phyloP scores from a whole-genome alignment of 2,888 invertebrate species.

The Podotricha telesiphe region DNA sequence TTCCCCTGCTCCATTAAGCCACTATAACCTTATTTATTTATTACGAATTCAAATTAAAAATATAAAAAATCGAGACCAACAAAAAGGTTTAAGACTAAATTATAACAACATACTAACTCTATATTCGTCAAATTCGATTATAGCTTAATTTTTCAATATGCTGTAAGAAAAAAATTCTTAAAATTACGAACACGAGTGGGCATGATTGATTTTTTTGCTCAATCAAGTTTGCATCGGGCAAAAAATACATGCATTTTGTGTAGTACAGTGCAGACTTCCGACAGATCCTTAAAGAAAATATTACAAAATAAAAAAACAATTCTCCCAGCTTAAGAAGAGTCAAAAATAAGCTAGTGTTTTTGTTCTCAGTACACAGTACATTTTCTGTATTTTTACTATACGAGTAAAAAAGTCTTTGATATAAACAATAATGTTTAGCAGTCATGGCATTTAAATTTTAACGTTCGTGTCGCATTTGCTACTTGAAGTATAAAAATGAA shows the following conservation, averaged over 20 bases:
- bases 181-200: constrained; percentile 61
- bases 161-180: constrained; percentile 37
- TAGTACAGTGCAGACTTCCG: constrained; percentile 35
- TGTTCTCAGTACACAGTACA: too few relatives aligned
- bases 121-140: constrained; percentile 35
- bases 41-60: background rate
- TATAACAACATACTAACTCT: constrained; percentile 17
- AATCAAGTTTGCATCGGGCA: constrained; percentile 57
- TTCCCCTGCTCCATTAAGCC: too few relatives aligned
- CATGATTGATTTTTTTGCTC: constrained; percentile 72
- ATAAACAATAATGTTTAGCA: too few relatives aligned
- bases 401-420: too few relatives aligned
- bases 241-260: constrained; percentile 67
- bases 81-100: constrained; percentile 13
- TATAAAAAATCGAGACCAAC: background rate
- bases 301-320: too few relatives aligned
- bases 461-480: too few relatives aligned
- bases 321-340: too few relatives aligned
- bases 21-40: background rate
- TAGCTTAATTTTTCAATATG: constrained; percentile 44
- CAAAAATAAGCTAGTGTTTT: too few relatives aligned
- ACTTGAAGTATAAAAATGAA: too few relatives aligned
- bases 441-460: too few relatives aligned
- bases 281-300: background rate
- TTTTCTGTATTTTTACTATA: too few relatives aligned